Evolutionary conservation across 2,888 invertebrate genomes (phyloP), one percentile per base, ranked within the genome.

Genomic region (Unio delphinus): DNA sequence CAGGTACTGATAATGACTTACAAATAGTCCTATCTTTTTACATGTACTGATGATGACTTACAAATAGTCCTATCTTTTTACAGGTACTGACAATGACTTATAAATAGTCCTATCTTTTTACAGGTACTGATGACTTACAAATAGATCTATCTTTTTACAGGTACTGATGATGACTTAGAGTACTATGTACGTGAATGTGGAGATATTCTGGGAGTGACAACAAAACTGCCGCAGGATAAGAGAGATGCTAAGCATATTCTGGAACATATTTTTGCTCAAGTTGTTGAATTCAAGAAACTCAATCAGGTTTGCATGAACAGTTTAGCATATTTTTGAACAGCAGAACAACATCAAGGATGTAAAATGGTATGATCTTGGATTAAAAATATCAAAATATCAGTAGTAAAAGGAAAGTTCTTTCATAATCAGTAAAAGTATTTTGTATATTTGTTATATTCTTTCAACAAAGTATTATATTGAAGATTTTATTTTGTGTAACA

Each of bases 141-240:
- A 58, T 65, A 8, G 28, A 7, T 6, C 20, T 66, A 59, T 55
- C 15, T 26, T 56, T 62, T 61, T 78, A 20, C 74, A 91, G 91
- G 96, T 86, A 91, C 92, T 58, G 94, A 95, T 71, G 94, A 93
- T 71, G 97, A 98, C 87, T 89, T 99, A 76, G 96, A 96, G 84
- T 96, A 96, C 90, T 97, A 95, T 87, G 93, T 98, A 18, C 92
- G 94, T 55, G 98, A 98, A 91, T 96, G 96, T 87, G 96, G 95
- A 0, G 94, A 95, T 78, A 94, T 96, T 67, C 92, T 95, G 65
- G 94, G 93, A 70, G 91, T 95, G 55, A 85, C 87, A 20, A 83
- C 84, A 63, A 86, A 88, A 62, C 84, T 92, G 64, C 87, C 91
- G 0, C 78, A 82, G 11, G 89, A 89, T 45, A 84, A 88, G 70